Conservation (phyloP, 2,797 vertebrate genomes). For the Emydoidea blandingii region DNA sequence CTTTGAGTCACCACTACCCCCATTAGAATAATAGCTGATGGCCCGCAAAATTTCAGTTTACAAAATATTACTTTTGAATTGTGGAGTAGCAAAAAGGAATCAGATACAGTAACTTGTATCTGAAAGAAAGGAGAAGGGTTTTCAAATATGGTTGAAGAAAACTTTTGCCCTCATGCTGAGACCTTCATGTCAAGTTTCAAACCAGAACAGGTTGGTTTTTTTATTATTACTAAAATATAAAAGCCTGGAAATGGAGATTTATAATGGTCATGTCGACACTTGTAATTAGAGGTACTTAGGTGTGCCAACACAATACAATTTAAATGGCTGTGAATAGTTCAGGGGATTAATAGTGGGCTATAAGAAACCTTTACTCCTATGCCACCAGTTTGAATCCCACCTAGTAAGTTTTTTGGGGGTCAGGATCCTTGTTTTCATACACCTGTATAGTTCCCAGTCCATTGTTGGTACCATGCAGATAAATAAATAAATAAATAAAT, state of each 20-base stretch:
- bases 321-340: neutral
- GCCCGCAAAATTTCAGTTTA: neutral
- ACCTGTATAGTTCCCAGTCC: neutral
- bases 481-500: no score
- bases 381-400: neutral
- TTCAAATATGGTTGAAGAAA: slow-evolving; percentile 28
- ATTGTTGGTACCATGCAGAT: neutral
- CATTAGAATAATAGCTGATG: neutral
- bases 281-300: slow-evolving; percentile 32
- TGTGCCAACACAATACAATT: neutral
- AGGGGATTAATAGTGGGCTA: neutral
- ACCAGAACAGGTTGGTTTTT: neutral
- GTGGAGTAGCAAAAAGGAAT: neutral
- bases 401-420: neutral
- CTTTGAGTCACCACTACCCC: neutral
- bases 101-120: rapidly evolving
- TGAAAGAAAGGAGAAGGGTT: neutral
- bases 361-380: slow-evolving; percentile 4
- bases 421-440: neutral
- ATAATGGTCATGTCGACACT: neutral
- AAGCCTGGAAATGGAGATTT: slow-evolving; percentile 17
- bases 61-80: rapidly evolving
- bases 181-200: slow-evolving; percentile 13
- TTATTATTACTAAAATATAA: slow-evolving; percentile 17
- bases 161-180: slow-evolving; percentile 18